Base-by-base conservation (phyloP, 2,888 invertebrate genomes). In the Salpingus planirostris region DNA sequence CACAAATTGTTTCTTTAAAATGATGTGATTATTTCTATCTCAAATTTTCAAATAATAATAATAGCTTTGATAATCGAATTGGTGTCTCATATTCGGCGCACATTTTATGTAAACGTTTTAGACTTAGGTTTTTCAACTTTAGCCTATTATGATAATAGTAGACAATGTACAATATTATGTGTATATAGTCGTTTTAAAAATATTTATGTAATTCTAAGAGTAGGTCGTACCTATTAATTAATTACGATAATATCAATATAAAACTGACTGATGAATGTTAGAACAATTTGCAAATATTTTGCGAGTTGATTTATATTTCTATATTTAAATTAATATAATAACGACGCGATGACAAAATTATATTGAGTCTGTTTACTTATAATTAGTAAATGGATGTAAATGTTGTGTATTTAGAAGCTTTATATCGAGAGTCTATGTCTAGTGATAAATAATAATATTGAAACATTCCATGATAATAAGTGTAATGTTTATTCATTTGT, bases 251-350 rank as follows among this genome's bases (percentile, higher is more conserved):
- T 29, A 26, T 30, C 30, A 35, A 26, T 24, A 25, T 15, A 35
- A 43, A 49, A 50, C 47, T 48, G 55, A 55, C 55, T 55, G 55
- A 55, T 54, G 50, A 50, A 50, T 54, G 52, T 56, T 52, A 46
- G 46, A 29, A 43, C 46, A 48, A 49, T 52, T 53, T 54, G 50
- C 51, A 53, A 47, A 51, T 53, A 52, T 49, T 51, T 52, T 54
- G 50, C 47, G 50, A 52, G 48, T 53, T 53, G 50, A 48, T 54
- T 52, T 55, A 55, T 55, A 55, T 53, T 52, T 44, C 40, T 46
- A 43, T 44, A 18, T 18, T 18, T 6, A n/a, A n/a, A n/a, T n/a
- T n/a, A n/a, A n/a, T n/a, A n/a, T n/a, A n/a, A n/a, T n/a, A n/a
- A n/a, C n/a, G n/a, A n/a, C n/a, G n/a, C n/a, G n/a, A 18, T 18